phyloP scores from a whole-genome alignment of 2,113 vertebrate genomes.

The Pseudopodoces humilis region DNA sequence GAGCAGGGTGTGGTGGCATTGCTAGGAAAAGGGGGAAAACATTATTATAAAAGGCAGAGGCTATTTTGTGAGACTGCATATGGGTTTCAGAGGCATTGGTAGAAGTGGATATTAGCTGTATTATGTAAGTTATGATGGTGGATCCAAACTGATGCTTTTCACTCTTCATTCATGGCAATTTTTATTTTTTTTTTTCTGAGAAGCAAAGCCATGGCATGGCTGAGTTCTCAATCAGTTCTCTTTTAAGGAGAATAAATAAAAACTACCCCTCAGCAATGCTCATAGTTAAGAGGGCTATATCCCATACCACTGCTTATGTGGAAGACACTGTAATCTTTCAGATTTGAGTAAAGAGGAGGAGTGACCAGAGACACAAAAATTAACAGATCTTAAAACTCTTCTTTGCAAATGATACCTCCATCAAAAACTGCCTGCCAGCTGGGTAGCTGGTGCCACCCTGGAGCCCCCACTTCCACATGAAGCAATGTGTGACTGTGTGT shows the following conservation, averaged over 20 bases:
- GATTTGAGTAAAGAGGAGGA: background rate
- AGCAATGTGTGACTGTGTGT: background rate
- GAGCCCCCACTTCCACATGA: background rate
- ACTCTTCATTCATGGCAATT: background rate
- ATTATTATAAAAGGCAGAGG: background rate
- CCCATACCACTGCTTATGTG: background rate
- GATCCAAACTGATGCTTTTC: background rate
- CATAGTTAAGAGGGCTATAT: background rate
- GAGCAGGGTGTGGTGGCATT: background rate
- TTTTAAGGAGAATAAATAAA: background rate
- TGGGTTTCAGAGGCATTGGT: background rate
- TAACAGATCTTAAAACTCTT: background rate
- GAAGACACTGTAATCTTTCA: background rate
- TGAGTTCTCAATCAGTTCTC: background rate
- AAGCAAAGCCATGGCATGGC: background rate
- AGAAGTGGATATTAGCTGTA: background rate
- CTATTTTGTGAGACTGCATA: background rate
- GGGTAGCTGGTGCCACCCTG: accelerated
- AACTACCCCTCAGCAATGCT: background rate
- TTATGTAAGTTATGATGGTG: background rate
- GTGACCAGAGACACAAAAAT: background rate
- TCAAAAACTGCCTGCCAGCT: background rate
- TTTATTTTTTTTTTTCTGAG: background rate
- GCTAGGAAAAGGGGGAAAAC: background rate
- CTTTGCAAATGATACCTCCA: background rate